Conservation (phyloP, 2,113 vertebrate species). For the Heliornis fulica region DNA sequence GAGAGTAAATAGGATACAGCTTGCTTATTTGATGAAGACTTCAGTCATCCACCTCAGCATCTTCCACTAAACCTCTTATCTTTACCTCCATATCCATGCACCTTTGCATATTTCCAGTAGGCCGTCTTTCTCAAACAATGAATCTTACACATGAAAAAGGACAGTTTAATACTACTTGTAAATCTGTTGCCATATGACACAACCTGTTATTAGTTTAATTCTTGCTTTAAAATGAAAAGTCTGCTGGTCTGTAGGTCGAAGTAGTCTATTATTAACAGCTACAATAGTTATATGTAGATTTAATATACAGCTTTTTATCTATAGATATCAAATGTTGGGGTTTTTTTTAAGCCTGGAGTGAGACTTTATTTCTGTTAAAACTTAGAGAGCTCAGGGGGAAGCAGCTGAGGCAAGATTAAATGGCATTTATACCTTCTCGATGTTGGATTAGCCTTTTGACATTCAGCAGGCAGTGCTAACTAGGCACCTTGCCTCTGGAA, state of each 20-base stretch:
- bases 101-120: not conserved
- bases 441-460: not conserved
- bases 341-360: not conserved
- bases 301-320: not conserved
- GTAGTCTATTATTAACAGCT: not conserved
- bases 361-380: not conserved
- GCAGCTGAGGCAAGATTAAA: not conserved
- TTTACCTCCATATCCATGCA: not conserved
- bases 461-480: not conserved
- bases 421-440: not conserved
- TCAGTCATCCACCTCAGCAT: not conserved
- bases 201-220: not conserved
- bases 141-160: not conserved
- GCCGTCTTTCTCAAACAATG: not conserved
- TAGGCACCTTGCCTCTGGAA: not conserved
- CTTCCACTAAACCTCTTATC: not conserved
- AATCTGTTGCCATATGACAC: not conserved
- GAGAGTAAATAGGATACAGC: not conserved
- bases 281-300: not conserved
- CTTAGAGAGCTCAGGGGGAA: not conserved
- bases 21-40: not conserved
- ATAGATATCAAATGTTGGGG: not conserved
- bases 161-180: not conserved
- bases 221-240: not conserved
- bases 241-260: not conserved